These are phyloP conservation scores for Dicrurus megarhynchus DNA, from an alignment of 2,113 vertebrate species.

Conservation along the genomic window DNA sequence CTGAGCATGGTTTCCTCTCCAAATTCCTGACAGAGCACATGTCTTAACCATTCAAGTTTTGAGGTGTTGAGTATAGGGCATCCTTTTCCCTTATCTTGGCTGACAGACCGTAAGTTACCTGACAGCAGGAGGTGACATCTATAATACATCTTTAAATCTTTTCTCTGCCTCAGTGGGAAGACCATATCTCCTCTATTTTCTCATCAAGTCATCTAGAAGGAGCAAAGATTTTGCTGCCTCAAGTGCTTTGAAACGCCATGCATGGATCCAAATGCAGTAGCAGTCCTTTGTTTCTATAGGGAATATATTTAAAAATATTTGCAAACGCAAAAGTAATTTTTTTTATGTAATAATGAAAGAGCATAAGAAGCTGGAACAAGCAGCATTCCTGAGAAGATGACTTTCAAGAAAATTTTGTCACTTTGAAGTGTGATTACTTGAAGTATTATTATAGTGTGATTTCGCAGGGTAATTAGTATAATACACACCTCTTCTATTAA, in stretches of 20 bases:
- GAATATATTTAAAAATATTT: neutral
- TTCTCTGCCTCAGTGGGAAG: neutral
- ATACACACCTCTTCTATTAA: conserved; percentile 7
- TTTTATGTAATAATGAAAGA: neutral
- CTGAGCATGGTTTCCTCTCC: neutral
- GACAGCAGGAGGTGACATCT: neutral
- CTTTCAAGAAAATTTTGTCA: conserved; percentile 23
- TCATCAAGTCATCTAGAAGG: neutral
- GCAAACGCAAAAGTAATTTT: neutral
- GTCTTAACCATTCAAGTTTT: neutral
- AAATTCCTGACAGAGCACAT: neutral
- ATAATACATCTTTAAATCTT: neutral
- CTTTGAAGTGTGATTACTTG: conserved; percentile 40
- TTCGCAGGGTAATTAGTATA: conserved; percentile 56
- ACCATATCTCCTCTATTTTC: neutral
- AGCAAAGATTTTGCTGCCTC: neutral
- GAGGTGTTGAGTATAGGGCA: neutral
- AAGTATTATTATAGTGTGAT: conserved; percentile 37
- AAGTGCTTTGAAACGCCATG: neutral
- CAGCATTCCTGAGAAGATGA: neutral
- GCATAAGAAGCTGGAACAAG: neutral
- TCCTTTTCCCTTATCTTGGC: neutral
- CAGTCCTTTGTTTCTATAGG: neutral
- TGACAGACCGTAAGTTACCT: neutral
- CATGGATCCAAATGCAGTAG: neutral